phyloP scores from a whole-genome alignment of 2,888 invertebrate species.

The Ophioninae sp. region DNA sequence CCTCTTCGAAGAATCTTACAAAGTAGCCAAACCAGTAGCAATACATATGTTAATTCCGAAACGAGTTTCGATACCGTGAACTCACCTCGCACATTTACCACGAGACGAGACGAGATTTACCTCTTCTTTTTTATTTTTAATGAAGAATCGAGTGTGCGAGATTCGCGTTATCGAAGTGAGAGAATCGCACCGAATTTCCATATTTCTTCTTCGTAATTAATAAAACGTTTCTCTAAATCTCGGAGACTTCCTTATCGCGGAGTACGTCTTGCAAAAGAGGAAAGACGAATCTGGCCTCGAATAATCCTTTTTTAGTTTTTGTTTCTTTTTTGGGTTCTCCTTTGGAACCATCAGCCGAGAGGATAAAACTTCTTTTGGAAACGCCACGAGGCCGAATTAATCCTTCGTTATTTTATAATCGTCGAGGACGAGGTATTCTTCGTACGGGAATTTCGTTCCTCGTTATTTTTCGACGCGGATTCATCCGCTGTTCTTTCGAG shows the following conservation, averaged over 20 bases:
- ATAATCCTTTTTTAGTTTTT: neutral
- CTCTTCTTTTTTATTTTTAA: conserved; percentile 24
- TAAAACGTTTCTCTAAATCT: conserved; percentile 12
- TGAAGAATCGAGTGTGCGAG: conserved; percentile 29
- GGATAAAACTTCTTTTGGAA: neutral
- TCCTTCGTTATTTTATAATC: neutral
- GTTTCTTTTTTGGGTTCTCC: neutral
- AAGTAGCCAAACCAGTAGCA: conserved; percentile 58
- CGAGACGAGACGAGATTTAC: neutral
- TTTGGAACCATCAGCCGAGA: neutral
- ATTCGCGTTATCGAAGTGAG: conserved; percentile 18
- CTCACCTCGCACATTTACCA: conserved; percentile 27
- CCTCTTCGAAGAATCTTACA: conserved; percentile 41
- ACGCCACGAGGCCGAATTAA: neutral
- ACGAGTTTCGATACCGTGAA: conserved; percentile 52
- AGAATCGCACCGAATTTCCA: conserved; percentile 28
- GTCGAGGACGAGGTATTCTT: neutral
- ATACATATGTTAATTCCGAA: conserved; percentile 61
- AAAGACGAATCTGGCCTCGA: neutral
- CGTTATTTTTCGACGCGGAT: neutral
- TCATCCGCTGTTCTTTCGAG: too few species aligned
- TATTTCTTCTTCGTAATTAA: conserved; percentile 21
- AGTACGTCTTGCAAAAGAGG: neutral
- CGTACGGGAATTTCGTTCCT: neutral
- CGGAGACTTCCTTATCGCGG: conserved; percentile 1